Evolutionary conservation across 2,888 invertebrate species (phyloP), one percentile per base, ranked within the genome.

Genomic region (Heliconius ethilla): DNA sequence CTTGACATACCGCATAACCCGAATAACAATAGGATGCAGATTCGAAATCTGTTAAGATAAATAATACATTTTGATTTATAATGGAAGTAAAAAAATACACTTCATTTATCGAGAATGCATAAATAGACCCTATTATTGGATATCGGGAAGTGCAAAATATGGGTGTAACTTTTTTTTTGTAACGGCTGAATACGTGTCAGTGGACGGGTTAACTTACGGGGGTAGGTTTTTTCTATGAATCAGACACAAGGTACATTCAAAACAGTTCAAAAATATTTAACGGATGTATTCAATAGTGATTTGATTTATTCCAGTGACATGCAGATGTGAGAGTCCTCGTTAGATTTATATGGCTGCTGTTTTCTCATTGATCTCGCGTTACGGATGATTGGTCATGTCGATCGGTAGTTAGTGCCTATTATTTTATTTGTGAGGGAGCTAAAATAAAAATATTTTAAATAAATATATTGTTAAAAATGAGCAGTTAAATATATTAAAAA

Each of bases 31-130:
- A 88, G 94, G 94, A 94, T 94, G 94, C 93, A 94, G 94, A 94
- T 94, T 94, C 89, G 84, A 91, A 90, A 92, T 92, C 91, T 93
- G 89, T 90, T 93, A 92, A 94, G 94, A 94, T 94, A 94, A 94
- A 94, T 94, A 94, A 94, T 94, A 93, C 93, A 92, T 93, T 94
- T 93, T 94, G 94, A 94, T 94, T 94, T 94, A 94, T 94, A 94
- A 93, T 92, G 87, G 91, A 90, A 87, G 90, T 91, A 92, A 94
- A 94, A 94, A 93, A 92, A 91, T 90, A 92, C 94, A 93, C 94
- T 93, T 93, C 94, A 92, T 93, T 92, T 92, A 94, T 94, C 84
- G 94, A 91, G 90, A 93, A 93, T 94, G 94, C 94, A 94, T 94
- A 94, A 94, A 94, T 94, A 94, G 89, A 92, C 92, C 91, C 94